Percentiles rank a stretch among this genome's conserved stretches.
Evolutionary conservation across 1,140 invertebrate species (phyloP).

Genomic region (Drosophila tropicalis): DNA sequence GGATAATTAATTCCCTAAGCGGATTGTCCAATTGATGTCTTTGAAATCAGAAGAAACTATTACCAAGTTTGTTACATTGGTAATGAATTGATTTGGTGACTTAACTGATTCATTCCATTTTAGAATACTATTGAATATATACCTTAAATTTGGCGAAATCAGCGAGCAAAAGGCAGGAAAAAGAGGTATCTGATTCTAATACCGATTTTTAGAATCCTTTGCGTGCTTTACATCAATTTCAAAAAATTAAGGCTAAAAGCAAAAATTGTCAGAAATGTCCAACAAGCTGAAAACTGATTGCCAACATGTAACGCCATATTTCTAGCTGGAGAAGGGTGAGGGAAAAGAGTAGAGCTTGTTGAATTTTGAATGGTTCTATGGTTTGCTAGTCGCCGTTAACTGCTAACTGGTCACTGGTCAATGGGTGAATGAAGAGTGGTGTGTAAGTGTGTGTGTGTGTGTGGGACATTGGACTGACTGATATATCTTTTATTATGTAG

Average conservation of each 20-base stretch:
- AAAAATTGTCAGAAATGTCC: slow-evolving; percentile 47
- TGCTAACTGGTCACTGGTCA: slow-evolving; percentile 18
- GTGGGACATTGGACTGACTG: slow-evolving; percentile 36
- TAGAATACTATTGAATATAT: too few relatives aligned
- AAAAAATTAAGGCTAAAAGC: slow-evolving; percentile 7
- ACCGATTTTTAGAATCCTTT: slow-evolving; percentile 1
- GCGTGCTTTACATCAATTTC: slow-evolving; percentile 63
- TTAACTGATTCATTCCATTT: too few relatives aligned
- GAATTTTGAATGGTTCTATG: slow-evolving; percentile 27
- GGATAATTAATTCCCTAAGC: too few relatives aligned
- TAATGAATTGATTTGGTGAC: too few relatives aligned
- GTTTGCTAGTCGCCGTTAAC: not conserved
- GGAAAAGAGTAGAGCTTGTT: slow-evolving; percentile 67
- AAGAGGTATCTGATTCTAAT: not conserved
- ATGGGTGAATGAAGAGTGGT: not conserved
- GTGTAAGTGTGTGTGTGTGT: not conserved
- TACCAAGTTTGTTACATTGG: too few relatives aligned
- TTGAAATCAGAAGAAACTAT: too few relatives aligned
- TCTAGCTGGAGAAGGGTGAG: slow-evolving; percentile 30
- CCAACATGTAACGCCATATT: slow-evolving; percentile 67
- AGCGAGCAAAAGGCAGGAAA: too few relatives aligned
- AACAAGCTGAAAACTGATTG: slow-evolving; percentile 66
- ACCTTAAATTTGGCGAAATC: too few relatives aligned
- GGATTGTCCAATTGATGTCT: not conserved
- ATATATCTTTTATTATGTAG: slow-evolving; percentile 80